phyloP scores from a whole-genome alignment of 2,113 vertebrate species.

The Sinocyclocheilus anshuiensis region DNA sequence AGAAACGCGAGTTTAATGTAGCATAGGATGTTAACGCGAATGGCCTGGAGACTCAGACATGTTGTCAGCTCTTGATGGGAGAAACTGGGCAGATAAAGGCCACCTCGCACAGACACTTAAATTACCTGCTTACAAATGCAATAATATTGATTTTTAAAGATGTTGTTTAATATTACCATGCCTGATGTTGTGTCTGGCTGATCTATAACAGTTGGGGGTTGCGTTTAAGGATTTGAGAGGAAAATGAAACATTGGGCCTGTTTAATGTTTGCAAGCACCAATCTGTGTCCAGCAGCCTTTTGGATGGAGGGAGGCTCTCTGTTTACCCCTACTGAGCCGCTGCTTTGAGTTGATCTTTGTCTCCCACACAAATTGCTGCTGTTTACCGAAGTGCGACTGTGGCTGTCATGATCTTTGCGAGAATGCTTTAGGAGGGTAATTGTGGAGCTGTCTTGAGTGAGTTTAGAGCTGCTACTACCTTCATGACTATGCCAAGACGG shows the following conservation, averaged over 20 bases:
- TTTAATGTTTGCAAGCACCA: conserved; percentile 47
- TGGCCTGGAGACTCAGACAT: conserved; percentile 34
- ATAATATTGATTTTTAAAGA: conserved; percentile 32
- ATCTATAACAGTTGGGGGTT: conserved; percentile 24
- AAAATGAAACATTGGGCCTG: background rate
- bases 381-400: conserved; percentile 41
- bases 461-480: conserved; percentile 13
- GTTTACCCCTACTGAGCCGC: background rate
- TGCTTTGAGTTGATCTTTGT: conserved; percentile 46
- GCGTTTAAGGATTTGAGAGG: conserved; percentile 32
- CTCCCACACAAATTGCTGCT: conserved; percentile 45
- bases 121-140: conserved; percentile 39
- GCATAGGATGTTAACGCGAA: conserved; percentile 25
- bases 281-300: conserved; percentile 28
- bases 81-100: conserved; percentile 33
- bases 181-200: background rate
- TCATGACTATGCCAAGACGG: background rate
- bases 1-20: conserved; percentile 26
- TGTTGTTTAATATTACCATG: conserved; percentile 19
- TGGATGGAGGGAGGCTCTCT: conserved; percentile 39
- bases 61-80: conserved; percentile 18
- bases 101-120: conserved; percentile 1
- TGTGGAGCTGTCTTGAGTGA: conserved; percentile 31
- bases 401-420: conserved; percentile 35
- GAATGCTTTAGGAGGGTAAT: conserved; percentile 35